Base-by-base conservation (phyloP, 2,888 invertebrate species). In the Campoletis raptor region DNA sequence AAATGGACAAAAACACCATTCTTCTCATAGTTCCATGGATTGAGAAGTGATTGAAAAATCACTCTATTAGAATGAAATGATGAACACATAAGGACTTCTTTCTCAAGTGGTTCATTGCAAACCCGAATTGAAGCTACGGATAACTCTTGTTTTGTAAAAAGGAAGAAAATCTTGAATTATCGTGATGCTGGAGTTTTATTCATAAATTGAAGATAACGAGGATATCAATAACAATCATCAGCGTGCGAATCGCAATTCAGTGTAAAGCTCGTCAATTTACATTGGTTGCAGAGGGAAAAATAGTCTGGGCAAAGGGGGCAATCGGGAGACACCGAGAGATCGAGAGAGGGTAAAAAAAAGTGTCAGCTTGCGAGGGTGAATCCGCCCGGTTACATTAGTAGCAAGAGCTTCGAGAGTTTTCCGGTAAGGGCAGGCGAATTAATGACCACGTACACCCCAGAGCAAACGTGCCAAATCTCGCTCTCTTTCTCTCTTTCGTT, bases 341-440 rank as follows among this genome's bases (percentile, higher is more conserved):
- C 7, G 36, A 73, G 15, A 57, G 21, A 40, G 45, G 42, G 37
- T 30, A 57, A 76, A 82, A 74, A 76, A 77, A 79, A 77, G 73
- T 77, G 82, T 86, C 72, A 85, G 82, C 54, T 57, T 30, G 6
- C 48, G 64, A 84, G 80, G 81, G 83, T 72, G 81, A 81, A 81
- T 81, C 64, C 40, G 52, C 74, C 76, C 30, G 79, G 76, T 85
- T 87, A 82, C 81, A 85, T 85, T 82, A 87, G 81, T 80, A 87
- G 40, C 77, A 57, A 64, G 83, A 85, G 84, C 79, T 77, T 81
- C 64, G 81, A 42, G 78, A 81, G 79, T 79, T 81, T 77, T 72
- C 76, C 70, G 66, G 72, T 67, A 52, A 64, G 64, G 81, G 48
- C 52, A 42, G 57, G 80, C 83, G 80, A 84, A 88, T 85, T 85